phyloP scores from a whole-genome alignment of 1,140 invertebrate species.

The Wiebesia pumilae region DNA sequence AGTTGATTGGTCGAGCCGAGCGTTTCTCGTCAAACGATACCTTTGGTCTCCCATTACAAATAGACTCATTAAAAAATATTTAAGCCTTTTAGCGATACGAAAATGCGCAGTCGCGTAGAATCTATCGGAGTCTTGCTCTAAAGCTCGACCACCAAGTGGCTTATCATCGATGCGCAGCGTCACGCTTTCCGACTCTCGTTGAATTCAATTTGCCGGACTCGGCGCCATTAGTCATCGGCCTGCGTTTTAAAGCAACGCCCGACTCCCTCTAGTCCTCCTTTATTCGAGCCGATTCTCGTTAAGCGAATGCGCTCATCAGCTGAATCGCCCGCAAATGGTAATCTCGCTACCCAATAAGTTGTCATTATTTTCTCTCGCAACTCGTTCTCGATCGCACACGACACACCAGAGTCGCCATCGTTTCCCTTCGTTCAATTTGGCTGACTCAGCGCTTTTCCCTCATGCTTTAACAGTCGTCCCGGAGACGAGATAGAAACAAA shows the following conservation, averaged over 20 bases:
- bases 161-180: constrained; percentile 41
- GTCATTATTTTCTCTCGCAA: background rate
- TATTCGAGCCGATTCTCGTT: background rate
- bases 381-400: background rate
- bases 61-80: no score
- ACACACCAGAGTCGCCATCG: background rate
- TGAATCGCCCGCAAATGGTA: background rate
- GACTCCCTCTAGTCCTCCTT: background rate
- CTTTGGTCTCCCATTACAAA: no score
- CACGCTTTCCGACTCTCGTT: constrained; percentile 28
- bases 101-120: no score
- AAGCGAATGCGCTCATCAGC: background rate
- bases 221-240: constrained; percentile 53
- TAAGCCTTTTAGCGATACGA: no score
- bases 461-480: no score
- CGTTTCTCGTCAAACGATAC: no score
- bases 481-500: background rate
- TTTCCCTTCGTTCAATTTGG: background rate
- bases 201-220: constrained; percentile 44
- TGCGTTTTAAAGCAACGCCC: constrained; percentile 6
- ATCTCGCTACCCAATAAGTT: background rate
- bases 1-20: no score
- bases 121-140: no score
- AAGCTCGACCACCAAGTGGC: background rate
- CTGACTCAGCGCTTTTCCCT: constrained; percentile 37